Evolutionary conservation across 2,888 invertebrate species (phyloP), one percentile per base, ranked within the genome.

Genomic region (Dusona sp.): DNA sequence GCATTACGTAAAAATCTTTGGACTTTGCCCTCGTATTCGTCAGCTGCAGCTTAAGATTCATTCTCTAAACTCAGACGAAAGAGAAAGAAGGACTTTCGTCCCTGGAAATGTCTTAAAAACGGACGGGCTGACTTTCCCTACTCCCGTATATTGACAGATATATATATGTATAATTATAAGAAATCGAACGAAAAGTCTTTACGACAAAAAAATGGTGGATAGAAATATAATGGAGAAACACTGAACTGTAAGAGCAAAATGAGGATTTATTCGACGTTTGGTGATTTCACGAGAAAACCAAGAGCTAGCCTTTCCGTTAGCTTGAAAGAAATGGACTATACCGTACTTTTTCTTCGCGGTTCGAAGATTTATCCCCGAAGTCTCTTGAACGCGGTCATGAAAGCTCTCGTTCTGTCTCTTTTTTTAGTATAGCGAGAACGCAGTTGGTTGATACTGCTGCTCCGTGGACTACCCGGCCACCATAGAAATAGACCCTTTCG

Each of bases 171-270:
- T 45, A 25, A 45, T 42, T 22, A 68, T 78, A 67, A 67, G 48
- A 9, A 33, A 70, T 25, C 33, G 70, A 65, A 57, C 54, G 38
- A 61, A 82, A 81, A 77, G 61, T 70, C 36, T 61, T 42, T 6
- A 29, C n/a, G 4, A 38, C 33, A 64, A 77, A 73, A 74, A 85
- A 65, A 67, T 25, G 11, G 36, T 38, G 78, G 54, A 85, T 74
- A 36, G 45, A 82, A 86, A 54, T 54, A 83, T 86, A 86, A 86
- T 86, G 86, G 86, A 83, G 83, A 86, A 86, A 86, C 80, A 77
- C 79, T 61, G 57, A 78, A 85, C 78, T 78, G 81, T 48, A 81
- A 80, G 77, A 54, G 25, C 45, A 72, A 83, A 86, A 86, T 86
- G 80, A 83, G 77, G 80, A 86, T 86, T 86, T 86, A 86, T 86